Evolutionary conservation across 2,113 vertebrate genomes (phyloP).

Genomic region (Labeo rohita): DNA sequence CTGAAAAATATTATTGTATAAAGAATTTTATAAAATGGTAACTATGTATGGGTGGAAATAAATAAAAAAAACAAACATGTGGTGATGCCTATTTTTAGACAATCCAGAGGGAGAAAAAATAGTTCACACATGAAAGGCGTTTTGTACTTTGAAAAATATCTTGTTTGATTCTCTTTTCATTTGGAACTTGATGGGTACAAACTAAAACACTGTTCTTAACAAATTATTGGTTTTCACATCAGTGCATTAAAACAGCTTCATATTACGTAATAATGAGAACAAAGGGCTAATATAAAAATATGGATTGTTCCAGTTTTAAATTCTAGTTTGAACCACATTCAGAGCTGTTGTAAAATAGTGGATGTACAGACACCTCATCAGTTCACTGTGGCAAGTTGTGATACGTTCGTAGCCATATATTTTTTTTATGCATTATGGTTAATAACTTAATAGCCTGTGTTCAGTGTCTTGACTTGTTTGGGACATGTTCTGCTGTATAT

Average conservation of each 20-base stretch:
- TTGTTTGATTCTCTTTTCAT: neutral
- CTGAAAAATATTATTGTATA: neutral
- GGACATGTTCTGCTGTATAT: neutral
- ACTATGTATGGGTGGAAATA: neutral
- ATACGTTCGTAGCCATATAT: neutral
- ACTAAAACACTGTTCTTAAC: neutral
- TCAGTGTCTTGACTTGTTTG: neutral
- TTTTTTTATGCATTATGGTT: neutral
- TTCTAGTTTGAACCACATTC: neutral
- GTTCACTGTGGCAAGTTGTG: neutral
- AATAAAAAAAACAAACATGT: too few relatives aligned
- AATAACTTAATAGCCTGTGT: neutral
- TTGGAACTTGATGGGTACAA: neutral
- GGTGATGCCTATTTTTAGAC: neutral
- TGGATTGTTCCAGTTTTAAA: neutral
- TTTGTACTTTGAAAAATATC: neutral
- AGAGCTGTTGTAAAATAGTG: neutral
- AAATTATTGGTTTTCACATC: neutral
- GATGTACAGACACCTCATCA: neutral
- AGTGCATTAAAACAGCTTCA: neutral
- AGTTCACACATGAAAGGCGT: neutral
- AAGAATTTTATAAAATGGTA: neutral
- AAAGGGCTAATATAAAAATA: neutral
- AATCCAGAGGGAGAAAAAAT: neutral
- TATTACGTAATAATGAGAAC: neutral